These are phyloP conservation scores for Mastacembelus armatus DNA, from an alignment of 2,797 vertebrate genomes.

Conservation along the genomic window DNA sequence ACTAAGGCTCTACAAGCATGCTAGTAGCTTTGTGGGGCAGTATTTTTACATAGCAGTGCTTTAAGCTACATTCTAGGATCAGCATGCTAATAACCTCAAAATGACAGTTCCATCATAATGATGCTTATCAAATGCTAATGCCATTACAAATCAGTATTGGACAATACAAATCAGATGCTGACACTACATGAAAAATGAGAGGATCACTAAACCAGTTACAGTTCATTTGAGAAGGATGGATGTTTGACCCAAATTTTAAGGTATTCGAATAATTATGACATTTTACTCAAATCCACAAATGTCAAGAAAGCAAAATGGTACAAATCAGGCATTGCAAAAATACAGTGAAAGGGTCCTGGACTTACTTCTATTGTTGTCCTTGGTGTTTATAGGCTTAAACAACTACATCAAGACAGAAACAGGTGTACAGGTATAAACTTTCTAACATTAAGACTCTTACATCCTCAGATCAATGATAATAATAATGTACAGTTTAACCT, in stretches of 20 bases:
- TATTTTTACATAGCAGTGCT: not conserved
- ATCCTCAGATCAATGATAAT: not conserved
- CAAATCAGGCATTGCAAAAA: not conserved
- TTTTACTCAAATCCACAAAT: constrained; percentile 2
- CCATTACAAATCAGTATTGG: too few species aligned
- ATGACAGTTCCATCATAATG: not conserved
- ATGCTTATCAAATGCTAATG: not conserved
- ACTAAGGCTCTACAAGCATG: not conserved
- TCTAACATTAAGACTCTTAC: not conserved
- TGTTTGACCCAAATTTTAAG: not conserved
- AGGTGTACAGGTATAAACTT: too few species aligned
- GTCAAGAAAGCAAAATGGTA: not conserved
- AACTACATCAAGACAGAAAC: too few species aligned
- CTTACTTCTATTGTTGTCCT: too few species aligned
- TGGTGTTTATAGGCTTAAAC: too few species aligned
- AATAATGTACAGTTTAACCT: not conserved
- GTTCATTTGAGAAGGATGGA: not conserved
- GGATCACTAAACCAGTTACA: not conserved
- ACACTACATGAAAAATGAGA: not conserved
- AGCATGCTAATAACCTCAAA: not conserved
- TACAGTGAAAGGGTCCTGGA: too few species aligned
- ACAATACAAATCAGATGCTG: not conserved
- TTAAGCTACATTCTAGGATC: too few species aligned
- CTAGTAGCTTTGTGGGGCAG: constrained; percentile 3
- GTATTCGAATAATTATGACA: not conserved